A percentile compares a stretch with the other conserved stretches of the same genome.
These are phyloP conservation scores for Chiloscyllium punctatum DNA, from an alignment of 2,797 vertebrate genomes.

Conservation along the genomic window DNA sequence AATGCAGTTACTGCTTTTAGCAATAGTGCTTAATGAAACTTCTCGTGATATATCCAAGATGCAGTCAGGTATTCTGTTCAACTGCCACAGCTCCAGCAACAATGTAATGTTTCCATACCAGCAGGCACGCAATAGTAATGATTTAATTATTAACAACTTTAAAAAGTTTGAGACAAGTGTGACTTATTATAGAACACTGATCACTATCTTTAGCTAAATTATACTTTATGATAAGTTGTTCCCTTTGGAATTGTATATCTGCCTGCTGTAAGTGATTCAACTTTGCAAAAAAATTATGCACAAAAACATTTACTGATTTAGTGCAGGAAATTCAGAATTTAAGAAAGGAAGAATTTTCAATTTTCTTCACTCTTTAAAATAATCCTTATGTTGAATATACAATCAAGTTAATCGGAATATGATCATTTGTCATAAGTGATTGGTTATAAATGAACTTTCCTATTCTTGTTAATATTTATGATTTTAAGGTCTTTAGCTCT, in stretches of 20 bases:
- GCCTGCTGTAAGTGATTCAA: slow-evolving; percentile 44
- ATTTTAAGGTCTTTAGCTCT: neutral
- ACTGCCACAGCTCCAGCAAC: neutral
- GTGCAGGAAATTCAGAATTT: slow-evolving; percentile 50
- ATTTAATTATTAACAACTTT: neutral
- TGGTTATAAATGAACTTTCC: neutral
- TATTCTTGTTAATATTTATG: slow-evolving; percentile 8
- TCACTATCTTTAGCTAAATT: slow-evolving; percentile 1
- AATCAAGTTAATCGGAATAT: neutral
- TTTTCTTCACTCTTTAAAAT: slow-evolving; percentile 2
- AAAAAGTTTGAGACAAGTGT: neutral
- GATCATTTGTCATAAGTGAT: neutral
- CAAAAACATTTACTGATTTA: slow-evolving; percentile 50
- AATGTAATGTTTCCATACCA: neutral
- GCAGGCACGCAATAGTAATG: neutral
- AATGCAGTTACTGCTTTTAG: neutral
- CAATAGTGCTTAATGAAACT: no score
- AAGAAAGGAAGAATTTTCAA: slow-evolving; percentile 52
- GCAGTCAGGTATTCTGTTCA: neutral
- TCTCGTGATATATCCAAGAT: neutral
- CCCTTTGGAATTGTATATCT: slow-evolving; percentile 45
- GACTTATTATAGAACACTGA: neutral
- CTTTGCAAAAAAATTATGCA: slow-evolving; percentile 48
- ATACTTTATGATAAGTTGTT: slow-evolving; percentile 42
- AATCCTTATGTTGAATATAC: neutral